Evolutionary conservation across 1,140 invertebrate species (phyloP).

Genomic region (Kradibia gibbosae): DNA sequence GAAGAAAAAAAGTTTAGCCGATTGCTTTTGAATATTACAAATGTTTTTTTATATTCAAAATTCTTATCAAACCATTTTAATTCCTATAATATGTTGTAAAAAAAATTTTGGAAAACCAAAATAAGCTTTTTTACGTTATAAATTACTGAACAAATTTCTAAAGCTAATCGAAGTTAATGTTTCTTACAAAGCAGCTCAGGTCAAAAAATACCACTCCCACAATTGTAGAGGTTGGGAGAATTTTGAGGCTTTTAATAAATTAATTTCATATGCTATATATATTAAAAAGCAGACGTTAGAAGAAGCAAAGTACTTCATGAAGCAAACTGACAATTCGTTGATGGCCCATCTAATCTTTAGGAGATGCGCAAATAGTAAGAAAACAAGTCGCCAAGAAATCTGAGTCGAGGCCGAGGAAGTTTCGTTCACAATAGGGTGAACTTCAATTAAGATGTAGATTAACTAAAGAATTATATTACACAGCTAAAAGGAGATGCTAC

Average conservation of each 20-base stretch:
- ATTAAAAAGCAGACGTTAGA: background rate
- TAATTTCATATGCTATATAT: background rate
- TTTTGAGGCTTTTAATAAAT: no score
- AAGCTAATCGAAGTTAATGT: background rate
- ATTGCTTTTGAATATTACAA: no score
- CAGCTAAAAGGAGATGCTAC: background rate
- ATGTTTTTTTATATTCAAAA: no score
- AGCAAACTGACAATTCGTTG: background rate
- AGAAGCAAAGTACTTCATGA: background rate
- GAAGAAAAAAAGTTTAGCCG: no score
- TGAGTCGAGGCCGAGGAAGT: slow-evolving; percentile 1
- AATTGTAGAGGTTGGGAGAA: no score
- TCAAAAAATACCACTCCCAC: background rate
- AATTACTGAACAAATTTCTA: no score
- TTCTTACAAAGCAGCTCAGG: background rate
- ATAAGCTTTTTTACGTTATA: no score
- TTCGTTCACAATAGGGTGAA: background rate
- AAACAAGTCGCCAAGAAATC: background rate
- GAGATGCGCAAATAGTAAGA: background rate
- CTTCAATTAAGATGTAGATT: slow-evolving; percentile 47
- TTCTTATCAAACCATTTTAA: no score
- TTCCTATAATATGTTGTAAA: no score
- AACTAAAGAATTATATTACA: slow-evolving; percentile 12
- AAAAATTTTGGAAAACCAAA: no score
- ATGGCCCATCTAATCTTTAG: background rate